These are phyloP conservation scores for Lepidochrysops patricia DNA, from an alignment of 2,888 invertebrate species.

Conservation along the genomic window DNA sequence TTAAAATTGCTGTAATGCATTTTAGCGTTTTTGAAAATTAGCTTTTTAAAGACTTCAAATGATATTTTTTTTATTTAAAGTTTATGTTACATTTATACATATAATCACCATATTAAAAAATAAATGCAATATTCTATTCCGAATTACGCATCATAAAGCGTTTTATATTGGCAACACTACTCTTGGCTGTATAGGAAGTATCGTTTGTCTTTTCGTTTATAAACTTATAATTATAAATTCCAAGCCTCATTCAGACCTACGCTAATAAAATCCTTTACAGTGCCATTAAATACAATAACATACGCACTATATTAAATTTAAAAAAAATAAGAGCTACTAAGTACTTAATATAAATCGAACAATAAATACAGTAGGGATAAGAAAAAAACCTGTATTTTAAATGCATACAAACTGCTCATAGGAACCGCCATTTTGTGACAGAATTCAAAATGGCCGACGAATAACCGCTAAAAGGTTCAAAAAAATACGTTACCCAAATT, in stretches of 20 bases:
- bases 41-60: no score
- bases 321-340: neutral
- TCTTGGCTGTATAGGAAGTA: conserved; percentile 43
- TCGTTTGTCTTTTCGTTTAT: neutral
- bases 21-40: no score
- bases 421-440: neutral
- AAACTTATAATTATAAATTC: neutral
- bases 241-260: conserved; percentile 7
- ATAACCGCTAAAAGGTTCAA: neutral
- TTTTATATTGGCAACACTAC: conserved; percentile 40
- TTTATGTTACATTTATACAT: neutral
- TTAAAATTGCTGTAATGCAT: no score
- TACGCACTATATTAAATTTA: conserved; percentile 20
- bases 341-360: conserved; percentile 2
- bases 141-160: neutral
- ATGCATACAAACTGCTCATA: conserved; percentile 5
- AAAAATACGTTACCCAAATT: neutral
- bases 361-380: neutral
- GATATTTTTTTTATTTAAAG: no score
- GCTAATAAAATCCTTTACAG: conserved; percentile 1
- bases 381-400: conserved; percentile 1
- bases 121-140: conserved; percentile 1
- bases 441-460: neutral
- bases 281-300: conserved; percentile 5
- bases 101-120: conserved; percentile 8